Percentiles rank a stretch among this genome's conserved stretches.
Conservation (phyloP, 2,888 invertebrate genomes). For the Prionchulus punctatus region DNA sequence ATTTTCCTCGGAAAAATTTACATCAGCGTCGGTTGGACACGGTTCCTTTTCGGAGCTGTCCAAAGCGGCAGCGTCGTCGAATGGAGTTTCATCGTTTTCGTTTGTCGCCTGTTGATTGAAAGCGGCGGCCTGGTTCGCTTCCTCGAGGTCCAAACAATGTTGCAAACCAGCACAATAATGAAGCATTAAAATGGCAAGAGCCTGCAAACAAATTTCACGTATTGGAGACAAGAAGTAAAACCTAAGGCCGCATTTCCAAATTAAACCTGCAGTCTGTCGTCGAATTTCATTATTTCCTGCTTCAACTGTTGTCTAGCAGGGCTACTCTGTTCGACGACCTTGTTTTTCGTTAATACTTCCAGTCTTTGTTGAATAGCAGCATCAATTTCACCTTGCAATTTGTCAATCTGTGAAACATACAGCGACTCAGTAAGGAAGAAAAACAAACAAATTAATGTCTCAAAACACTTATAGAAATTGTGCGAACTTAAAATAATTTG, state of each 20-base stretch:
- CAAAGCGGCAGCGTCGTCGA: too few species aligned
- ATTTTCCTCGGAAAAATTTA: too few species aligned
- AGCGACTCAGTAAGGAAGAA: neutral
- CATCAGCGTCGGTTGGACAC: too few species aligned
- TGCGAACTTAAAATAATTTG: neutral
- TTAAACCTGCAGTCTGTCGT: constrained; percentile 63
- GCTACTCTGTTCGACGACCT: neutral
- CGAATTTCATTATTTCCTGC: constrained; percentile 43
- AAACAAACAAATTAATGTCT: neutral
- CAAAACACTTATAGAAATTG: neutral
- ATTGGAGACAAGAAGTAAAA: too few species aligned
- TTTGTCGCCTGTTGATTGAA: too few species aligned
- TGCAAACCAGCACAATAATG: constrained; percentile 88
- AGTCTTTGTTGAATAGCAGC: constrained; percentile 47
- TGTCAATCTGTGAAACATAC: constrained; percentile 45
- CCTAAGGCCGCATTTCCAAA: too few species aligned
- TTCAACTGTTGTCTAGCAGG: neutral
- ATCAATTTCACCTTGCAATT: constrained; percentile 57
- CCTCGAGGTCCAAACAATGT: constrained; percentile 49
- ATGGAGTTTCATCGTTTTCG: too few species aligned
- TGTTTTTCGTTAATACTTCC: constrained; percentile 22
- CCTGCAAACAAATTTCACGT: constrained; percentile 31
- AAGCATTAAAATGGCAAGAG: constrained; percentile 74
- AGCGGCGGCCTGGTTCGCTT: too few species aligned
- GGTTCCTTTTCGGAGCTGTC: too few species aligned